Evolutionary conservation across 2,888 invertebrate genomes (phyloP).

Genomic region (Hyles lineata): DNA sequence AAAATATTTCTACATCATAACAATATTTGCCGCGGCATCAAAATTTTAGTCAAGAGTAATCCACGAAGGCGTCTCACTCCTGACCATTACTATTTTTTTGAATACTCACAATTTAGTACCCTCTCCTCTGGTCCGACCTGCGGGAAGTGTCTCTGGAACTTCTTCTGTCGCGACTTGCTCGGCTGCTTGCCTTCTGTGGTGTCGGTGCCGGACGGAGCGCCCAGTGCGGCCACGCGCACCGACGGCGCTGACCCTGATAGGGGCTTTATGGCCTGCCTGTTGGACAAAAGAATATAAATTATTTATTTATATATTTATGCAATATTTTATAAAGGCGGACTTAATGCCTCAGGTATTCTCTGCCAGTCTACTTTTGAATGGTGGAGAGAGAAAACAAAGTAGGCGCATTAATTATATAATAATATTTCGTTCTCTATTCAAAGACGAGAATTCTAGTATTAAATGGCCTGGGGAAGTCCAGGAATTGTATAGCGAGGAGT

Average conservation of each 20-base stretch:
- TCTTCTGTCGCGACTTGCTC: slow-evolving; percentile 92
- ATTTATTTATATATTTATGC: too few species aligned
- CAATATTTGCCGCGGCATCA: too few species aligned
- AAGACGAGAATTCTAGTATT: not conserved
- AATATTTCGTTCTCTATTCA: not conserved
- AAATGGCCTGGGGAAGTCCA: not conserved
- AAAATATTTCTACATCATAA: too few species aligned
- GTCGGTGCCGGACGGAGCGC: slow-evolving; percentile 63
- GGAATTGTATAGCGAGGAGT: too few species aligned
- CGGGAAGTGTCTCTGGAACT: slow-evolving; percentile 94
- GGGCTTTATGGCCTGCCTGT: slow-evolving; percentile 85
- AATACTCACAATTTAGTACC: slow-evolving; percentile 91
- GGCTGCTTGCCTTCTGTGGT: slow-evolving; percentile 80
- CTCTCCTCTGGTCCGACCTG: slow-evolving; percentile 93
- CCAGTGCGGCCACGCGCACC: slow-evolving; percentile 55
- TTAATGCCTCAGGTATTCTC: too few species aligned
- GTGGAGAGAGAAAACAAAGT: too few species aligned
- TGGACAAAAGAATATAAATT: not conserved
- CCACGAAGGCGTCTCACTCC: too few species aligned
- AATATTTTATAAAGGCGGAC: too few species aligned
- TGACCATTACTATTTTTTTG: not conserved
- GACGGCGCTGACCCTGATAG: slow-evolving; percentile 84
- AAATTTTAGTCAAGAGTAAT: too few species aligned
- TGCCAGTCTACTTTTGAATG: too few species aligned
- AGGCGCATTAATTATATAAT: too few species aligned